Base-by-base conservation (phyloP, 2,797 vertebrate species). In the Lepidocolaptes lacrymiger region DNA sequence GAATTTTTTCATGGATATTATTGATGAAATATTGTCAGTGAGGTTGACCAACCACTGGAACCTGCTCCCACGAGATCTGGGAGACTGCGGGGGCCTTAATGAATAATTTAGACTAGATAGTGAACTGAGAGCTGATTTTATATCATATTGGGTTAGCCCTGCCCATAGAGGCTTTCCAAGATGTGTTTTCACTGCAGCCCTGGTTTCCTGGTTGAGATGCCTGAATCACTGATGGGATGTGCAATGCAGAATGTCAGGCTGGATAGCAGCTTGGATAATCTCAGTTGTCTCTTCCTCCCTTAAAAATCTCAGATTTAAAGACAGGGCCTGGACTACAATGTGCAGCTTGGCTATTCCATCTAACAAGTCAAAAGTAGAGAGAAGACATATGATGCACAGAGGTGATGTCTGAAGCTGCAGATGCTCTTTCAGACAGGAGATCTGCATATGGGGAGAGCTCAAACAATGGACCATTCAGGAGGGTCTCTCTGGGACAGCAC, bases 381-480 rank as follows among this genome's bases (percentile, higher is more conserved):
- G 28, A 87, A 68, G 79, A 37, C 8, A 36, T 39, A 19, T 34
- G 15, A 52, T 91, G 77, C 32, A 52, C 55, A 51, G 92, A 83
- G 82, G 87, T 94, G 67, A 39, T 88, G 59, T 67, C 62, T 89
- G 71, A 63, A 71, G 67, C 74, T 79, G 73, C 67, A 94, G 92
- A 95, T 87, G 87, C 83, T 94, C 96, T 95, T 97, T 80, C 75
- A 96, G 93, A 95, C 72, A 97, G 85, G 83, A 97, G 96, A 95
- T 73, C 62, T 96, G 75, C 64, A 48, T 27, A n/a, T 76, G 85
- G 89, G 67, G 83, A 69, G 41, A 75, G 54, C 63, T 91, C 21
- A 8, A 96, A 97, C 95, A 96, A 96, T 91, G 71, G 90, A 73
- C 51, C 90, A 85, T 83, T 94, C 75, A 89, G 86, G 68, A 94